Evolutionary conservation across 2,113 vertebrate species (phyloP).

Genomic region (Nycticebus coucang): DNA sequence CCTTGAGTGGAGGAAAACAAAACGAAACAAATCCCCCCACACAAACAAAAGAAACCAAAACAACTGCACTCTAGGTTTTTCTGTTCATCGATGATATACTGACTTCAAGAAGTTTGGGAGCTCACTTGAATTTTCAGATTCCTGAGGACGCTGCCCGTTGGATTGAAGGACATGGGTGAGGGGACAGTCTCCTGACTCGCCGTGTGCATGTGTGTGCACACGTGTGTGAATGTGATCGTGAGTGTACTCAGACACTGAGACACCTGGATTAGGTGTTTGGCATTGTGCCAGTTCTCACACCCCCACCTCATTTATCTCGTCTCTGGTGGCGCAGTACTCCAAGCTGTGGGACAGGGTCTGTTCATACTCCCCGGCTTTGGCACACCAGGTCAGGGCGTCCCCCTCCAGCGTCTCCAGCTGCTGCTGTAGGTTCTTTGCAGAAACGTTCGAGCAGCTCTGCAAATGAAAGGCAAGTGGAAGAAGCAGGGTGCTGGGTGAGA

Average conservation of each 20-base stretch:
- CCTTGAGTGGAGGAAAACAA: background rate
- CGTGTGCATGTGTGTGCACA: too few relatives aligned
- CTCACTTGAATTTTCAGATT: background rate
- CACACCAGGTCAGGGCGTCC: slow-evolving; percentile 82
- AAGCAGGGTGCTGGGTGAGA: background rate
- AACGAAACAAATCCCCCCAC: background rate
- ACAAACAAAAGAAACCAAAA: background rate
- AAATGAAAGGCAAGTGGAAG: slow-evolving; percentile 49
- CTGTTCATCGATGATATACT: background rate
- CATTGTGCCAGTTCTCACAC: background rate
- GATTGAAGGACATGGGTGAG: background rate
- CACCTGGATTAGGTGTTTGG: background rate
- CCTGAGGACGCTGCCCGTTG: rapidly evolving
- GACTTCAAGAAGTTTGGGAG: background rate
- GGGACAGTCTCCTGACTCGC: background rate
- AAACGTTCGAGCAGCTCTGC: slow-evolving; percentile 86
- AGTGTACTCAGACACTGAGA: background rate
- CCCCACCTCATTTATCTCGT: slow-evolving; percentile 89
- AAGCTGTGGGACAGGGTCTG: slow-evolving; percentile 78
- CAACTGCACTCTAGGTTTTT: background rate
- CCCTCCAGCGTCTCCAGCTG: slow-evolving; percentile 85
- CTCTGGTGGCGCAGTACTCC: slow-evolving; percentile 81
- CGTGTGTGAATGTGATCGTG: rapidly evolving
- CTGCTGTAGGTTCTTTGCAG: slow-evolving; percentile 85
- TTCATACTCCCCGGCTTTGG: slow-evolving; percentile 79